A percentile compares a stretch with the other conserved stretches of the same genome.
These are phyloP conservation scores for Stictonetta naevosa DNA, from an alignment of 2,113 vertebrate species.

Conservation along the genomic window DNA sequence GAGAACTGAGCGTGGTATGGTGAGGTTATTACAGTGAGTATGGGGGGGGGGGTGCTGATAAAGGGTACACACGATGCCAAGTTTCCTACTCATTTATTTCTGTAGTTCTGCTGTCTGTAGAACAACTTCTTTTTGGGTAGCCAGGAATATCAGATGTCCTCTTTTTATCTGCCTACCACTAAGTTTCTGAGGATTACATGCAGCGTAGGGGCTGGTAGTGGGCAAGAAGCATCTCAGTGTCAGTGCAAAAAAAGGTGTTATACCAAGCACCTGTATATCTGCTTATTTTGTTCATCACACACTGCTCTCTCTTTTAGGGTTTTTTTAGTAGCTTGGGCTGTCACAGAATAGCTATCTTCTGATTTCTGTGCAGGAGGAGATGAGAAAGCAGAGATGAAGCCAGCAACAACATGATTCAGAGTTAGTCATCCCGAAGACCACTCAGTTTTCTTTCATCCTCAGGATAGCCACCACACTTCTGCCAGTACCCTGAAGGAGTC, in stretches of 20 bases:
- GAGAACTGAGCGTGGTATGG: background rate
- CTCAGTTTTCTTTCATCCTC: slow-evolving; percentile 9
- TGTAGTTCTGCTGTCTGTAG: background rate
- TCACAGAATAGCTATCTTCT: slow-evolving; percentile 29
- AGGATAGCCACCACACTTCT: slow-evolving; percentile 13
- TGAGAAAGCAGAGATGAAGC: slow-evolving; percentile 29
- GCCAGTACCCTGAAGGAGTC: background rate
- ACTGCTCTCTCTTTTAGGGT: background rate
- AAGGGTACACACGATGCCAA: background rate
- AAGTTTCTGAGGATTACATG: background rate
- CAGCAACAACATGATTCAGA: slow-evolving; percentile 29
- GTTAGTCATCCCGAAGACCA: slow-evolving; percentile 46
- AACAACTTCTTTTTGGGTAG: background rate
- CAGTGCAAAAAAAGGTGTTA: slow-evolving; percentile 18
- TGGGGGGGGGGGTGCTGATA: background rate
- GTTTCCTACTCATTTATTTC: background rate
- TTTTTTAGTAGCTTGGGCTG: slow-evolving; percentile 25
- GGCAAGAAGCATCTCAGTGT: background rate
- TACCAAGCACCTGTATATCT: slow-evolving; percentile 2
- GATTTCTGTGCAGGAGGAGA: slow-evolving; percentile 37
- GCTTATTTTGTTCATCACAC: slow-evolving; percentile 14
- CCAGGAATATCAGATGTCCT: slow-evolving; percentile 14
- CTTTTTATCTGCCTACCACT: background rate
- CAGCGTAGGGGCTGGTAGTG: background rate
- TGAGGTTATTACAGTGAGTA: background rate